Percentiles rank a stretch among this genome's conserved stretches.
phyloP scores from a whole-genome alignment of 2,888 invertebrate genomes.

The Sarcophaga rosellei region DNA sequence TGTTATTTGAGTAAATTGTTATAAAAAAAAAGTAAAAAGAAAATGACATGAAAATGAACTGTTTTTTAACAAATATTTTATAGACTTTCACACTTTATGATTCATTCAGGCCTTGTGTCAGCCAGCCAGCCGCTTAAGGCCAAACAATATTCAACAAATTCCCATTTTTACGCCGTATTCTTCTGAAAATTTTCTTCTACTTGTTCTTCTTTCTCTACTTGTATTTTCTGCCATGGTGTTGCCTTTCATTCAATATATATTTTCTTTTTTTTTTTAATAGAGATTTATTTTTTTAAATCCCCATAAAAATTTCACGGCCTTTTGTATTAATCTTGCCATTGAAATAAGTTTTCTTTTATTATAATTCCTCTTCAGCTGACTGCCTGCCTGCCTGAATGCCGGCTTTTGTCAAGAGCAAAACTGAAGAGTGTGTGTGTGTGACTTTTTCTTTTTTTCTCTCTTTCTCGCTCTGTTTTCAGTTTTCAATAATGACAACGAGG shows the following conservation, averaged over 20 bases:
- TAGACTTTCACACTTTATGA: slow-evolving; percentile 27
- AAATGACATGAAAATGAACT: too few relatives aligned
- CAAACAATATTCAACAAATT: slow-evolving; percentile 37
- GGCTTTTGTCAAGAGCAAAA: slow-evolving; percentile 20
- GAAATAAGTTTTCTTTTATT: slow-evolving; percentile 35
- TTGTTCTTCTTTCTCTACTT: background rate
- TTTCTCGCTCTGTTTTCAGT: background rate
- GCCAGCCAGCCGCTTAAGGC: background rate
- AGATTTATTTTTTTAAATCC: slow-evolving; percentile 43
- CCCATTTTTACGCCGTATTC: background rate
- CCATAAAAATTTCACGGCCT: slow-evolving; percentile 61
- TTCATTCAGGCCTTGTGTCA: background rate
- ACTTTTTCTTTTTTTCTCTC: background rate
- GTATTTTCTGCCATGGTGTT: background rate
- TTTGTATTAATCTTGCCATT: slow-evolving; percentile 58
- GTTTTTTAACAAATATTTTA: slow-evolving; percentile 23
- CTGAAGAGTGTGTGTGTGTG: background rate
- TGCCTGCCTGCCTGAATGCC: too few relatives aligned
- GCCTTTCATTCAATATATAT: slow-evolving; percentile 18
- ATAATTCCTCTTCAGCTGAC: slow-evolving; percentile 12
- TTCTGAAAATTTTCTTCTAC: too few relatives aligned
- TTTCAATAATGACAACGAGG: slow-evolving; percentile 53
- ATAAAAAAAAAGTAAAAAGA: background rate
- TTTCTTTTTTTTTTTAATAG: slow-evolving; percentile 8
- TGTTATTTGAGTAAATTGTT: slow-evolving; percentile 35